Base-by-base conservation (phyloP, 2,113 vertebrate species). In the Ptychochromis oligacanthus region DNA sequence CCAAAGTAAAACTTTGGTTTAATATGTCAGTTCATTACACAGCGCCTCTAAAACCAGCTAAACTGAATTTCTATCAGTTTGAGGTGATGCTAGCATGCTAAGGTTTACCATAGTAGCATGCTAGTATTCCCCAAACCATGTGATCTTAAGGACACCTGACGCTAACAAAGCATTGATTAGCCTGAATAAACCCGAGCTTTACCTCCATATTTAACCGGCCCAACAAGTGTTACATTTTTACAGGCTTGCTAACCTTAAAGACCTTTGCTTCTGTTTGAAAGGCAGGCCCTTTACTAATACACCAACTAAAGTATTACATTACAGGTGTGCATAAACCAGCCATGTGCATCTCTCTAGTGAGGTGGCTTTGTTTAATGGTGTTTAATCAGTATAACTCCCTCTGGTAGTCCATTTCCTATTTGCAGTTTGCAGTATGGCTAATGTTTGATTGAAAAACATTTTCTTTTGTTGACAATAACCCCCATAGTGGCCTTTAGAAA, bases 401-500 rank as follows among this genome's bases (percentile, higher is more conserved):
- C 6, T 18, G 28, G 2, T 14, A 36, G 17, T 61, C 34, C 17
- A 61, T 81, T 56, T 40, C n/a, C 56, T 22, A 36, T 61, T 56
- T 72, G 18, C 14, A 72, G 36, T 79, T n/a, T 46, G 4, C 26
- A 72, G 36, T 24, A 1, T 80, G 31, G 81, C 7, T 72, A 60
- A 28, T 58, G 22, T 49, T 49, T 54, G 13, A 60, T 15, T 64
- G 14, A 70, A 61, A 59, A 36, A 36, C 17, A 40, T 15, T 38
- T 14, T 70, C 72, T 28, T 22, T 43, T 13, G 52, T 20, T 74
- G 75, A 61, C 26, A 65, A 83, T n/a, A 60, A 80, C 24, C 74
- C 40, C 58, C 2, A 3, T 59, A 36, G 54, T 78, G 40, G 74
- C 85, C 78, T 83, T 89, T 92, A 36, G 52, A 56, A 85, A 86